Evolutionary conservation across 2,888 invertebrate genomes (phyloP).

Genomic region (Caenorhabditis imperialis): DNA sequence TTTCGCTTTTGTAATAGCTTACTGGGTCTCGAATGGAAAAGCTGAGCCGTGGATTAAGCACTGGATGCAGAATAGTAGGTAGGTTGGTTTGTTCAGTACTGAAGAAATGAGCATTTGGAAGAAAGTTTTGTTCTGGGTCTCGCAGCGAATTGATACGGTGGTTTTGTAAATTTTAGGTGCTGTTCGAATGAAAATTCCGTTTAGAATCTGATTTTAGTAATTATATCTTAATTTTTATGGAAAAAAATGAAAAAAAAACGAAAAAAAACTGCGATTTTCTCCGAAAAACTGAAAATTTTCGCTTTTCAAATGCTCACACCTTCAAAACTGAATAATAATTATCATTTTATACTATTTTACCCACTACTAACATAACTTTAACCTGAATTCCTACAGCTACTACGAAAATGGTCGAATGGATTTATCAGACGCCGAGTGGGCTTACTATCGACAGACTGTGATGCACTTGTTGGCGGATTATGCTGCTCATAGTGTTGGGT

Average conservation of each 20-base stretch:
- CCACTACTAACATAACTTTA: too few species aligned
- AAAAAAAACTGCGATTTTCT: background rate
- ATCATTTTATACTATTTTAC: too few species aligned
- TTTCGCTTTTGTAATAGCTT: conserved; percentile 64
- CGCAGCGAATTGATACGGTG: too few species aligned
- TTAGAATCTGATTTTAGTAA: too few species aligned
- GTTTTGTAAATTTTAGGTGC: too few species aligned
- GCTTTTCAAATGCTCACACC: background rate
- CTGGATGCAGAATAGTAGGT: conserved; percentile 54
- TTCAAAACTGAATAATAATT: background rate
- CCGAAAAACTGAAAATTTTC: background rate
- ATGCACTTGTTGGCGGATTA: conserved; percentile 50
- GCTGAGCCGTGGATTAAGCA: conserved; percentile 65
- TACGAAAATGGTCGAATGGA: conserved; percentile 56
- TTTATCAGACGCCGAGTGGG: conserved; percentile 72
- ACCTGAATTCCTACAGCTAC: conserved; percentile 65
- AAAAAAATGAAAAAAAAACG: background rate
- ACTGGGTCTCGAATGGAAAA: conserved; percentile 59
- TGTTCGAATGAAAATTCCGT: background rate
- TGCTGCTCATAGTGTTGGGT: conserved; percentile 48
- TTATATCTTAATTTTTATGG: too few species aligned
- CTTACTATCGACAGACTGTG: conserved; percentile 61
- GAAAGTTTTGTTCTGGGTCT: background rate
- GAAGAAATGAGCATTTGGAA: background rate
- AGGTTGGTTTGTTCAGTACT: background rate